phyloP scores from a whole-genome alignment of 35 echinoderm and acorn worm genomes.

The Acanthaster planci region DNA sequence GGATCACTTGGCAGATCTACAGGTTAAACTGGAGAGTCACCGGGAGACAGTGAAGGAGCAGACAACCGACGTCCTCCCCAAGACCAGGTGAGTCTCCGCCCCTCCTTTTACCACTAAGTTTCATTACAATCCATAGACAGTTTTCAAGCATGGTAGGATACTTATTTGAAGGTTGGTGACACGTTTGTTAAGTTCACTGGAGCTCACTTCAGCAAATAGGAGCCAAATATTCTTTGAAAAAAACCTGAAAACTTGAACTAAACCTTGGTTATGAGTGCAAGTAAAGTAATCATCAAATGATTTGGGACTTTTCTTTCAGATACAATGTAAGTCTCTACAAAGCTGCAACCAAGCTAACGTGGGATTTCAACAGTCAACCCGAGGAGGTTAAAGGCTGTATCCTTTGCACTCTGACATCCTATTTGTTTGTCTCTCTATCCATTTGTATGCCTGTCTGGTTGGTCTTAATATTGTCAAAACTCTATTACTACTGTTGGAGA shows the following conservation, averaged over 20 bases:
- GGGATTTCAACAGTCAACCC: constrained; percentile 79
- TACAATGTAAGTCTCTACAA: constrained; percentile 88
- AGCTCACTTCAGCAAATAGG: background rate
- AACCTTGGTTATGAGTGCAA: background rate
- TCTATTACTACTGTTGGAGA: no score
- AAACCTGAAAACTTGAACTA: background rate
- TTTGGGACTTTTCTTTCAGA: constrained; percentile 59
- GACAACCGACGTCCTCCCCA: constrained; percentile 70
- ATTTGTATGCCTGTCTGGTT: background rate
- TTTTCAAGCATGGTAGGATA: no score
- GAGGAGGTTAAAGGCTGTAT: constrained; percentile 99
- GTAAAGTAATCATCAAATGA: no score
- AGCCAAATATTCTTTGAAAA: background rate
- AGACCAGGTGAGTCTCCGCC: constrained; percentile 50
- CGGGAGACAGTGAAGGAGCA: constrained; percentile 56
- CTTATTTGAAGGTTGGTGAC: no score
- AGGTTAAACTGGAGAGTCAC: background rate
- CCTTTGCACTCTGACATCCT: constrained; percentile 37
- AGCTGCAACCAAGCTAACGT: constrained; percentile 71
- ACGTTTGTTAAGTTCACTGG: background rate
- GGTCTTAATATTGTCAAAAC: no score
- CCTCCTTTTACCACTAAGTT: no score
- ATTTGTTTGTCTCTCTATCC: background rate
- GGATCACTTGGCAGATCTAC: constrained; percentile 20
- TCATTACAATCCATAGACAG: no score